Evolutionary conservation across 2,797 vertebrate genomes (phyloP).

Genomic region (Gadopsis marmoratus): DNA sequence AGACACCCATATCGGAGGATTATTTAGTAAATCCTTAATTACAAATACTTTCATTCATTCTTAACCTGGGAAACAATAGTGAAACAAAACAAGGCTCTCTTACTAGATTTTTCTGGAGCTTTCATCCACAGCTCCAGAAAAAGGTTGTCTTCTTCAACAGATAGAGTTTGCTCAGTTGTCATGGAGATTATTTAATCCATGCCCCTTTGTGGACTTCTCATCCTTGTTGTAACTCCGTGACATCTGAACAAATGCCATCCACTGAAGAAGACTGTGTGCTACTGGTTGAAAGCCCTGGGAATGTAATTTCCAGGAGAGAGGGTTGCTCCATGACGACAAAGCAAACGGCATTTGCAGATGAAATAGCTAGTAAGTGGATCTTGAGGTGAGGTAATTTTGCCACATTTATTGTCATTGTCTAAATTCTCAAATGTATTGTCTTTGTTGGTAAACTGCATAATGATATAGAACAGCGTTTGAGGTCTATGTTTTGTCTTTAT

Average conservation of each 20-base stretch:
- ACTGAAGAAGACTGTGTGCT: neutral
- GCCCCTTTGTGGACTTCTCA: neutral
- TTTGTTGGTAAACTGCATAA: neutral
- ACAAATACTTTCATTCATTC: neutral
- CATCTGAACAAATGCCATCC: neutral
- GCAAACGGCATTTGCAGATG: neutral
- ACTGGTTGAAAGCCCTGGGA: neutral
- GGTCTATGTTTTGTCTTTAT: neutral
- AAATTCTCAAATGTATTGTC: constrained; percentile 10
- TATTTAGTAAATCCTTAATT: too few species aligned
- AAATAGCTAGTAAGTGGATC: neutral
- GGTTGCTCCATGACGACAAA: neutral
- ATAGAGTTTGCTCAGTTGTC: neutral
- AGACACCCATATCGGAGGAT: too few species aligned
- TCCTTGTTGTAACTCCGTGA: neutral
- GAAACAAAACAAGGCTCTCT: too few species aligned
- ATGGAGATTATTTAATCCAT: neutral
- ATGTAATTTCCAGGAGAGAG: neutral
- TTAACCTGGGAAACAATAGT: neutral
- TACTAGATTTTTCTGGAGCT: neutral
- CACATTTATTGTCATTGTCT: neutral
- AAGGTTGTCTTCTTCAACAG: neutral
- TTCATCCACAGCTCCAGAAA: neutral
- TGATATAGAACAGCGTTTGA: constrained; percentile 4
- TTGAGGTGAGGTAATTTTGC: neutral